Evolutionary conservation across 2,888 invertebrate species (phyloP), one percentile per base, ranked within the genome.

Genomic region (Agrotis puta): DNA sequence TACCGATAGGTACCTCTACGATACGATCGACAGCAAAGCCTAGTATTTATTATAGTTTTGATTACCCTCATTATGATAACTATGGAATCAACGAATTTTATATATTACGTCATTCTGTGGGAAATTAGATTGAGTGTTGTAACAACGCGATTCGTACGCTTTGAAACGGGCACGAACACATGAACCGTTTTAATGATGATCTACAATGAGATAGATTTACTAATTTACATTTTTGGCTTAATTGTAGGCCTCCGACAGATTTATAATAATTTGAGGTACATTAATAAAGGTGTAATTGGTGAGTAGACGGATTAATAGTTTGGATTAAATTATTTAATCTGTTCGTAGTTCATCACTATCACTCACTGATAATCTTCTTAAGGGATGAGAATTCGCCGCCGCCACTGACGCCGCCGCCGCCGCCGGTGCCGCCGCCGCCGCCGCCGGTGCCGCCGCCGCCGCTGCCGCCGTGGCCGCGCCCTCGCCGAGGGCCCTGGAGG

Each of bases 51-150:
- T 87, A 87, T 83, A 79, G 80, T 78, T 84, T 68, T 88, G 87
- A 91, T 91, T 91, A 89, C 88, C 84, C 85, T 87, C 81, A 91
- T 91, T 89, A 90, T 79, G 73, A 79, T 88, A 87, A 89, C 89
- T 84, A 85, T 83, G 79, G 81, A 77, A 81, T 79, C 82, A 83
- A 80, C 69, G 54, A 61, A 72, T 83, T 59, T n/a, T n/a, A n/a
- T n/a, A 56, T 24, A 70, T 85, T 81, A 82, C 85, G 77, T 85
- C 86, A 82, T 56, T 69, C 59, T 73, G 66, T 73, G 70, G 70
- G 69, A 74, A 77, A 83, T 75, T 74, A 85, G 78, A 87, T 88
- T 82, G 81, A 77, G 82, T 88, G 86, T 78, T 83, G 83, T 86
- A 82, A 86, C 64, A 72, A 62, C 66, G 66, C 69, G 68, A 81